Evolutionary conservation across 53 echinoderm and acorn worm species (phyloP), one percentile per base, ranked within the genome.

Genomic region (Paracentrotus lividus): DNA sequence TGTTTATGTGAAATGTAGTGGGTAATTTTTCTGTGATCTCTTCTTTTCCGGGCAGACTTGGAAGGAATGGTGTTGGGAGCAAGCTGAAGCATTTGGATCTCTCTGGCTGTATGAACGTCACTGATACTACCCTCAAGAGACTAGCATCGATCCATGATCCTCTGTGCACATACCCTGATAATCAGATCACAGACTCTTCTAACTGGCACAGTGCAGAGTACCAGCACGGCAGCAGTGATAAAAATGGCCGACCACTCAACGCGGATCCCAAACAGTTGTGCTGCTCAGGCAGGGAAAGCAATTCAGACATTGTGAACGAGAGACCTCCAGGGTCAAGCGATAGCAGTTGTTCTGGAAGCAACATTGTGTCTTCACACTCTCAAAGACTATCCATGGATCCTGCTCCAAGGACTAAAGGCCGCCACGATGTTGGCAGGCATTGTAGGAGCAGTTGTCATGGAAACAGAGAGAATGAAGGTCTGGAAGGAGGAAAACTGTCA

Each of bases 21-120:
- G 31, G 27, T 29, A 1, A 8, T 6, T 31, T 9, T 0, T 29
- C 29, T 18, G 12, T 64, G 12, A 64, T 64, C 10, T 64, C 29
- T 76, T 18, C 16, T 76, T 77, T 81, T 81, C 33, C 27, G 1
- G 7, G 43, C 65, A 90, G 90, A 1, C 72, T 90, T 32, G 90
- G 72, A 66, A 68, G 36, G 72, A 44, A 29, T 91, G 94, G 95
- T 42, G 92, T 94, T 42, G 97, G 97, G 27, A 88, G 89, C 61
- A 91, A 95, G 40, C 93, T 98, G 55, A 94, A 95, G 66, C 95
- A 97, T 57, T 61, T 98, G 45, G 96, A 98, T 56, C 93, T 98
- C 29, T 94, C 98, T 65, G 98, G 98, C 54, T 98, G 97, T 72
- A 61, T 93, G 55, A 97, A 95, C 27, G 96, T 98, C 68, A 94